These are phyloP conservation scores for Leptinotarsa rubiginosa DNA, from an alignment of 2,888 invertebrate genomes.

Conservation along the genomic window DNA sequence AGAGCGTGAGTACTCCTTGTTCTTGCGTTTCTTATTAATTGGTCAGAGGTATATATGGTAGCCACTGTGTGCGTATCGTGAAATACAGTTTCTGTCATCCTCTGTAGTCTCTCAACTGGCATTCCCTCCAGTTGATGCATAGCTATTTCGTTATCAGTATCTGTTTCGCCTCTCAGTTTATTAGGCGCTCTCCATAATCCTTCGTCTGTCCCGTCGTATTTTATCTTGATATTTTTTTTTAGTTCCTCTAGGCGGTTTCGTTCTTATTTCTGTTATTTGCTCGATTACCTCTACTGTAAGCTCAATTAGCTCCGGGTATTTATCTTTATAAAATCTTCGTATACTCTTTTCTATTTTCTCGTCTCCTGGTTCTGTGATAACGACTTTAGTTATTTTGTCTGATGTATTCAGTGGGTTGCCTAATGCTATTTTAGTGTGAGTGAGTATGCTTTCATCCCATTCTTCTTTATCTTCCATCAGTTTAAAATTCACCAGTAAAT, in stretches of 20 bases:
- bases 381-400: not conserved
- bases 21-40: not conserved
- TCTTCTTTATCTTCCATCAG: no score
- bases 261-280: not conserved
- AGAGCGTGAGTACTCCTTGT: constrained; percentile 9
- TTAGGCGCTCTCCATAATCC: not conserved
- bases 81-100: not conserved
- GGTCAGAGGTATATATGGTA: not conserved
- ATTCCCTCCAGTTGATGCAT: not conserved
- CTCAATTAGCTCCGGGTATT: not conserved
- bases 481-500: no score
- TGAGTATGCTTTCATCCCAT: no score
- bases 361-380: not conserved
- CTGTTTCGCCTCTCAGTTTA: not conserved
- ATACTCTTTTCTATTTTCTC: not conserved
- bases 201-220: not conserved
- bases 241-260: not conserved
- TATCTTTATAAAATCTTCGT: not conserved
- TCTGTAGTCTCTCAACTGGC: not conserved
- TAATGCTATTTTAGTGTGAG: no score
- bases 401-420: not conserved
- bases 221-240: constrained; percentile 1
- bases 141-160: not conserved
- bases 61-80: not conserved
- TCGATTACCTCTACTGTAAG: not conserved